phyloP scores from a whole-genome alignment of 2,113 vertebrate species.

The Megaceryle torquata region DNA sequence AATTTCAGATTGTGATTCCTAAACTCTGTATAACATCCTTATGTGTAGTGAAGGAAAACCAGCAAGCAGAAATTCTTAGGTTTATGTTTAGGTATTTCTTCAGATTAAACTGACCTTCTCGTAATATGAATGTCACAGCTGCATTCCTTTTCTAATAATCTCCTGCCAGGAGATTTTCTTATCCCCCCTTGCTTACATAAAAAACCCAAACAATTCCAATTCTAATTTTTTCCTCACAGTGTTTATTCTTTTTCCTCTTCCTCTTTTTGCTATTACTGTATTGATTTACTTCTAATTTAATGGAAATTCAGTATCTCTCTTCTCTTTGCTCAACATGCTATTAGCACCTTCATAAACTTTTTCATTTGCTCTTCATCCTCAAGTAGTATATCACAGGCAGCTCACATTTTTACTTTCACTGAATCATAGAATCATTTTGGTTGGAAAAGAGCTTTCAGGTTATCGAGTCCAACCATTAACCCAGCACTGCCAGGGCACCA shows the following conservation, averaged over 20 bases:
- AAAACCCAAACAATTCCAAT: neutral
- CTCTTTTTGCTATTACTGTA: neutral
- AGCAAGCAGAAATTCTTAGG: neutral
- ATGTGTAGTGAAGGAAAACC: neutral
- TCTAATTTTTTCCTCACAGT: neutral
- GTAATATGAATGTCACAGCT: neutral
- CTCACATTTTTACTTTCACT: neutral
- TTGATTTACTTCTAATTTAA: neutral
- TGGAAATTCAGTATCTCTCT: neutral
- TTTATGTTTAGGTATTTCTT: neutral
- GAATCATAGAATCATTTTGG: neutral
- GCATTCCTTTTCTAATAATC: neutral
- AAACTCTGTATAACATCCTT: neutral
- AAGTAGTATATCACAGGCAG: neutral
- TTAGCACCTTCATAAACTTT: neutral
- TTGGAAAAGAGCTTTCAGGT: too few species aligned
- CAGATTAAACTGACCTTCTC: conserved; percentile 11
- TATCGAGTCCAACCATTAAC: too few species aligned
- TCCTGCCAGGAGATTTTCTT: neutral
- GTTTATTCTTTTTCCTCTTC: neutral
- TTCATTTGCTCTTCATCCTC: neutral
- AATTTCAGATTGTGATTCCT: neutral
- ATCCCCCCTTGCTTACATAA: neutral
- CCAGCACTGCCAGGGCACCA: too few species aligned
- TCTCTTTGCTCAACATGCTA: neutral